Base-by-base conservation (phyloP, 2,797 vertebrate species). In the Miopithecus talapoin region DNA sequence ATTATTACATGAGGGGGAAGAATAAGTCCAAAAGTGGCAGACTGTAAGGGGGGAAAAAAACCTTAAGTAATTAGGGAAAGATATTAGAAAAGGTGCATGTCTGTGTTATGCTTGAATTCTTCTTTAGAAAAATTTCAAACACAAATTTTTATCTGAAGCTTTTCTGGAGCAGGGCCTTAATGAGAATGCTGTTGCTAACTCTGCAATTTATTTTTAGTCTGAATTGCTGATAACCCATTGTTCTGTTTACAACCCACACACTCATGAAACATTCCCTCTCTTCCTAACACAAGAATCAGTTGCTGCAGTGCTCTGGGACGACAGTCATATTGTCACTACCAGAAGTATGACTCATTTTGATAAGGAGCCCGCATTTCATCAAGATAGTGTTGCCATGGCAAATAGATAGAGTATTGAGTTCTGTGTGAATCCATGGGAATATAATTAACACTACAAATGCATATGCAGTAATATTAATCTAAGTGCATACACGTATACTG, bases 361-460 rank as follows among this genome's bases (percentile, higher is more conserved):
- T 80, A 98, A 97, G 81, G 61, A 88, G 96, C 39, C 81, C 1
- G 28, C 95, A 75, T 95, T 97, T 97, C 97, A 98, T 97, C 94
- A 95, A 97, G 95, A 98, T 95, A 97, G n/a, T 61, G 97, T 98
- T 98, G 92, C 98, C 96, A 98, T 98, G 94, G 94, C 83, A 98
- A 98, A 96, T 61, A 97, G 96, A 96, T 97, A 97, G 39, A 12
- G 21, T 90, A 70, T 95, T 96, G 83, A 61, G 81, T 59, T 97
- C 93, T 96, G 24, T 72, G 61, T 83, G 85, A 98, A 95, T 96
- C 95, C 50, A 46, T 90, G 88, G 79, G 83, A 88, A 17, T 43
- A 74, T 8, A 94, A 94, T 93, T 89, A 96, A 83, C 76, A 93
- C 92, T 87, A 87, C 70, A 91, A 94, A 53, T 85, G 12, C 76